Percentiles rank a stretch among this genome's conserved stretches.
These are phyloP conservation scores for Corythoichthys intestinalis DNA, from an alignment of 2,113 vertebrate species.

Conservation along the genomic window DNA sequence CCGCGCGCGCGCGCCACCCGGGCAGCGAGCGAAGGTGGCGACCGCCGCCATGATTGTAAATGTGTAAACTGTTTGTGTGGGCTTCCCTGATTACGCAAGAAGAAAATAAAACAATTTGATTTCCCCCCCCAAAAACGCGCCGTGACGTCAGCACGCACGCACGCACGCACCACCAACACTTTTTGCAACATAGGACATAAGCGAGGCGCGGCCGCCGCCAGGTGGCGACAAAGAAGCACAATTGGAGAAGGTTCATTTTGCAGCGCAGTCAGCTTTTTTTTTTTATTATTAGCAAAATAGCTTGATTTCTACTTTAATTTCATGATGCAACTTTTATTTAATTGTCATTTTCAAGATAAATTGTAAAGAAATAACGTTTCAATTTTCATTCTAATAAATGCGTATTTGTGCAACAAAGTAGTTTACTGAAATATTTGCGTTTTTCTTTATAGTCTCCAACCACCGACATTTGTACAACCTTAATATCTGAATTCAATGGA, in stretches of 20 bases:
- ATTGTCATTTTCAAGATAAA: no score
- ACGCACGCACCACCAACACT: not conserved
- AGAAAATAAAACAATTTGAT: slow-evolving; percentile 53
- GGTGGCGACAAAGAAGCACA: not conserved
- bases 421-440: not conserved
- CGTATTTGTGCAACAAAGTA: not conserved
- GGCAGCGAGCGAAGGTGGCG: not conserved
- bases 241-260: not conserved
- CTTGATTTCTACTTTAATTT: no score
- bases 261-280: not conserved
- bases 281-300: not conserved
- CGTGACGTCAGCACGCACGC: not conserved
- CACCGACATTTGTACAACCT: not conserved
- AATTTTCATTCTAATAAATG: not conserved
- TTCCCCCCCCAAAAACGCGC: slow-evolving; percentile 49
- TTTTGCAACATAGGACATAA: no score
- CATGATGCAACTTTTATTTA: no score
- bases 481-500: not conserved
- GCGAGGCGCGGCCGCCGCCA: not conserved
- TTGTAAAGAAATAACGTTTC: no score
- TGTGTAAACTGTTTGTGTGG: slow-evolving; percentile 70
- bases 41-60: slow-evolving; percentile 64
- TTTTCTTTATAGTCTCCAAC: no score
- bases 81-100: slow-evolving; percentile 67
- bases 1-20: not conserved